Conservation (phyloP, 2,113 vertebrate species). For the Oreotragus oreotragus region DNA sequence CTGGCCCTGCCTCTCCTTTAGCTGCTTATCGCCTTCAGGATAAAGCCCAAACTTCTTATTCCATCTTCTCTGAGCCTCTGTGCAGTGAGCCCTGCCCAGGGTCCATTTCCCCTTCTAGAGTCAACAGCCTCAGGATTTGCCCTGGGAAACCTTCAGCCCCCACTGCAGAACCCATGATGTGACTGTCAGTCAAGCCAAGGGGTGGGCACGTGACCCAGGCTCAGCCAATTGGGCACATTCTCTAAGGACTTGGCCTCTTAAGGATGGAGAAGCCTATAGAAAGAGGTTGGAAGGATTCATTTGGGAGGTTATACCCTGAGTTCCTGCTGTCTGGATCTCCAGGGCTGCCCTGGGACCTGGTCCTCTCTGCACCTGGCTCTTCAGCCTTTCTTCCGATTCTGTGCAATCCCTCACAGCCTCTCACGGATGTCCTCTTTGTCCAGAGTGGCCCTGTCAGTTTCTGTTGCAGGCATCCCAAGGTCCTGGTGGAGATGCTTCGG, state of each 20-base stretch:
- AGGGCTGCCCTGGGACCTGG: not conserved
- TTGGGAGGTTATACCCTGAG: not conserved
- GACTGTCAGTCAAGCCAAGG: not conserved
- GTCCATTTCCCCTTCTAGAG: not conserved
- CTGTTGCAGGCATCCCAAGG: not conserved
- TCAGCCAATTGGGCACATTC: not conserved
- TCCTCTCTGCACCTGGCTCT: not conserved
- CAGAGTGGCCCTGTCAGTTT: not conserved
- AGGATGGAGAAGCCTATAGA: not conserved
- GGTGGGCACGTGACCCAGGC: not conserved
- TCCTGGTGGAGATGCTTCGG: not conserved
- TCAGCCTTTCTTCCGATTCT: not conserved
- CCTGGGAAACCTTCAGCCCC: not conserved
- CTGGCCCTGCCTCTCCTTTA: not conserved
- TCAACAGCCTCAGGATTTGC: not conserved
- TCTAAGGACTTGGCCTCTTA: not conserved
- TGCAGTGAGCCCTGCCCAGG: not conserved
- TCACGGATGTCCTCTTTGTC: not conserved
- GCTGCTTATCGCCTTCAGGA: not conserved
- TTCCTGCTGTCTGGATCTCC: not conserved
- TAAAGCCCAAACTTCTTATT: not conserved
- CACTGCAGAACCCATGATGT: not conserved
- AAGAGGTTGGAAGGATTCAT: not conserved
- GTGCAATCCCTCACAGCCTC: rapidly evolving
- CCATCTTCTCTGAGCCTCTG: not conserved